Percentiles rank a stretch among this genome's conserved stretches.
phyloP scores from a whole-genome alignment of 1,140 invertebrate species.

The Antheraea pernyi region DNA sequence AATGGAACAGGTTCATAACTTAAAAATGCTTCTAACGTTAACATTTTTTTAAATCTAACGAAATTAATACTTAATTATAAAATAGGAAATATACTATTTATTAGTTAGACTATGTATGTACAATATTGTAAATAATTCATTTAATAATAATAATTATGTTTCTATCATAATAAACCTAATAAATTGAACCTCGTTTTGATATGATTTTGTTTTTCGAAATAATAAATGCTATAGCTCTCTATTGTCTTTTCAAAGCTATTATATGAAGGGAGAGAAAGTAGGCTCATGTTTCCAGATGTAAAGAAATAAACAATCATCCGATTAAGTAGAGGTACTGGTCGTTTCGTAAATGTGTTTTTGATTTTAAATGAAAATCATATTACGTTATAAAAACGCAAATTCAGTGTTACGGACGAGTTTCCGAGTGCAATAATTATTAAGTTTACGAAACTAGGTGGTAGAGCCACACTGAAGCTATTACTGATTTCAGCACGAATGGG shows the following conservation, averaged over 20 bases:
- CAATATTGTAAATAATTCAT: background rate
- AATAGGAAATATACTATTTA: background rate
- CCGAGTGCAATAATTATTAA: background rate
- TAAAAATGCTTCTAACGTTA: background rate
- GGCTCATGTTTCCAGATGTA: no score
- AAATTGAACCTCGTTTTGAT: background rate
- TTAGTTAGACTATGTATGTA: background rate
- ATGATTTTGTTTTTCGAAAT: background rate
- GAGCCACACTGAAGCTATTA: no score
- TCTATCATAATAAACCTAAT: background rate
- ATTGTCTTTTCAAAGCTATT: no score
- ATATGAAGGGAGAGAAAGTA: no score
- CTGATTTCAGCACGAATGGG: no score
- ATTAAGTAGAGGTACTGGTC: no score
- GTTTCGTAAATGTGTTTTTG: no score
- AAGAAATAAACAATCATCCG: no score
- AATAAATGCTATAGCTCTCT: no score
- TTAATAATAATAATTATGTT: background rate
- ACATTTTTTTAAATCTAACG: background rate
- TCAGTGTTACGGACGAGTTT: background rate
- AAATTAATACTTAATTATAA: background rate
- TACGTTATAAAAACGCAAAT: no score
- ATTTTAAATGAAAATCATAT: no score
- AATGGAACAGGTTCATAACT: slow-evolving; percentile 7
- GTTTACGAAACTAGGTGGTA: no score